Evolutionary conservation across 1,140 invertebrate species (phyloP).

Genomic region (Brachionus rubens): DNA sequence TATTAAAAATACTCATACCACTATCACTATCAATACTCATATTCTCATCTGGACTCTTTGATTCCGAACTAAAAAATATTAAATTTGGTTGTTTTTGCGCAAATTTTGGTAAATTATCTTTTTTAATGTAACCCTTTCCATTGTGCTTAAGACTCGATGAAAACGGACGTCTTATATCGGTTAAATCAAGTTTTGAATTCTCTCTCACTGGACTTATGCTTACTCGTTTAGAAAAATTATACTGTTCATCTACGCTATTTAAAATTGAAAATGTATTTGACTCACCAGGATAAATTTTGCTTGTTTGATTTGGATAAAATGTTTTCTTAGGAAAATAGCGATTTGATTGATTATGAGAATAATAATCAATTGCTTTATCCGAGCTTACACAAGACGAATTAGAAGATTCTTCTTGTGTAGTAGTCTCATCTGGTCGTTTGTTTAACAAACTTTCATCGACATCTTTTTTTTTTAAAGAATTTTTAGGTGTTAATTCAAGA

Average conservation of each 20-base stretch:
- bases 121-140: constrained; percentile 26
- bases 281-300: constrained; percentile 27
- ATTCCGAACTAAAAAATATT: constrained; percentile 16
- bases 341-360: not conserved
- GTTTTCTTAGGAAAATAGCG: constrained; percentile 28
- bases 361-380: not conserved
- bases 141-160: constrained; percentile 5
- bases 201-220: constrained; percentile 8
- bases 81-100: constrained; percentile 22
- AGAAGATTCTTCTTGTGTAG: not conserved
- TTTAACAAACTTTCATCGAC: constrained; percentile 26
- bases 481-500: not conserved
- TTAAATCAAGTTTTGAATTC: constrained; percentile 4
- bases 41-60: constrained; percentile 16
- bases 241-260: not conserved
- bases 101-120: constrained; percentile 37
- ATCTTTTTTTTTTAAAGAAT: constrained; percentile 10
- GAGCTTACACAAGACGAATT: constrained; percentile 11
- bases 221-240: constrained; percentile 29
- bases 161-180: constrained; percentile 23
- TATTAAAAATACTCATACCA: constrained; percentile 15
- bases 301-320: constrained; percentile 46
- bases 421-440: not conserved
- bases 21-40: constrained; percentile 36
- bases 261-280: not conserved